phyloP scores from a whole-genome alignment of 2,888 invertebrate genomes.

The Rhorus exstirpatorius region DNA sequence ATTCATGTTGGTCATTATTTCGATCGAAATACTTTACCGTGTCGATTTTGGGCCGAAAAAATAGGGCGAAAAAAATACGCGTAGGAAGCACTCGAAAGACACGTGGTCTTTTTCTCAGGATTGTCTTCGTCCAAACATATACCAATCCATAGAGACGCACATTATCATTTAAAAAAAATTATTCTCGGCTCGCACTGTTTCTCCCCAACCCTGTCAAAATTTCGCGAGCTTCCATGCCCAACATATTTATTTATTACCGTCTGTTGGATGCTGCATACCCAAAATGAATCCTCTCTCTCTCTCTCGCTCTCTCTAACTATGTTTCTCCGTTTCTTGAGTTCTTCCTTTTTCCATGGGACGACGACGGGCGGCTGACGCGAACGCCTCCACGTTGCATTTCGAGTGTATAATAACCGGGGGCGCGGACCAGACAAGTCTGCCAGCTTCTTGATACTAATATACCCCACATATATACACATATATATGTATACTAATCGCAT shows the following conservation, averaged over 20 bases:
- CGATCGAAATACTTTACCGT: neutral
- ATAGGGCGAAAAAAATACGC: neutral
- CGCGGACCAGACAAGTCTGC: constrained; percentile 66
- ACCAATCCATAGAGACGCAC: neutral
- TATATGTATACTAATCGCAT: neutral
- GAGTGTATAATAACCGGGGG: constrained; percentile 71
- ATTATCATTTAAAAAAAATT: constrained; percentile 37
- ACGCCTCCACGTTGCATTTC: constrained; percentile 69
- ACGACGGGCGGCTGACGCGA: constrained; percentile 54
- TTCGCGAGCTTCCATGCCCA: constrained; percentile 55
- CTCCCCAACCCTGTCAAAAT: constrained; percentile 68
- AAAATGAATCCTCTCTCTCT: neutral
- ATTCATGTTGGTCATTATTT: neutral
- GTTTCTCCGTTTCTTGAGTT: constrained; percentile 35
- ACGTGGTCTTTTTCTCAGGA: constrained; percentile 60
- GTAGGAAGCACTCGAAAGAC: constrained; percentile 24
- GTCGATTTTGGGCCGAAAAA: neutral
- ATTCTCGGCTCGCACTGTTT: constrained; percentile 46
- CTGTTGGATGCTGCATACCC: constrained; percentile 53
- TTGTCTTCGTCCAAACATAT: neutral
- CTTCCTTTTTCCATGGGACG: constrained; percentile 65
- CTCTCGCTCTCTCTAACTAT: constrained; percentile 58
- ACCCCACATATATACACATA: constrained; percentile 42
- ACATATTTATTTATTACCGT: constrained; percentile 69
- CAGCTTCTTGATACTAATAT: constrained; percentile 76